These are phyloP conservation scores for Champsocephalus esox DNA, from an alignment of 2,797 vertebrate genomes.

Conservation along the genomic window DNA sequence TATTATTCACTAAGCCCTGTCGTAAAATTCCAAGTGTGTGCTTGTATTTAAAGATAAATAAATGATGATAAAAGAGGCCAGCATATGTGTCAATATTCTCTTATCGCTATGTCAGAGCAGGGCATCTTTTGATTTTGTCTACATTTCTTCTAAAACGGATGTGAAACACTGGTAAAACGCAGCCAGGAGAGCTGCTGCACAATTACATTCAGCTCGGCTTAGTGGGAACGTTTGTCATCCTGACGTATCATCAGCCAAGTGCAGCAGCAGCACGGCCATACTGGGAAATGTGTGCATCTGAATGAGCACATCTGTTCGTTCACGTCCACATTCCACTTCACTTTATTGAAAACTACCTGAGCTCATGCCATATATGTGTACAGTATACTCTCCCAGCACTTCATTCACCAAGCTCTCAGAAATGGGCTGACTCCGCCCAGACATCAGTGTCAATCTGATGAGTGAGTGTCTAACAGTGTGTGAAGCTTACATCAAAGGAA, in stretches of 20 bases:
- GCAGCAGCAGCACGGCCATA: conserved; percentile 18
- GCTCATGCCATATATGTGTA: conserved; percentile 12
- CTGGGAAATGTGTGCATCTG: conserved; percentile 19
- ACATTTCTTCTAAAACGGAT: conserved; percentile 36
- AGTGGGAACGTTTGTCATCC: conserved; percentile 61
- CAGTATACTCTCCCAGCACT: conserved; percentile 31
- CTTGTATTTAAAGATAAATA: conserved; percentile 10
- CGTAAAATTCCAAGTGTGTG: conserved; percentile 14
- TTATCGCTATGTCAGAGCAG: conserved; percentile 13
- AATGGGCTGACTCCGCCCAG: conserved; percentile 59
- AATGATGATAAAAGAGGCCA: conserved; percentile 27
- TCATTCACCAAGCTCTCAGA: conserved; percentile 49
- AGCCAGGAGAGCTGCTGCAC: conserved; percentile 34
- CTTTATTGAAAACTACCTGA: conserved; percentile 53
- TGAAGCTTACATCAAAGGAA: conserved; percentile 77
- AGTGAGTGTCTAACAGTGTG: conserved; percentile 72
- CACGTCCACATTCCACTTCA: conserved; percentile 27
- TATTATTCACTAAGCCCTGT: conserved; percentile 20
- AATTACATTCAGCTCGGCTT: conserved; percentile 53
- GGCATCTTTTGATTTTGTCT: conserved; percentile 40
- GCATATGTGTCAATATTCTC: conserved; percentile 30
- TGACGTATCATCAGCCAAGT: conserved; percentile 62
- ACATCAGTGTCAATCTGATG: conserved; percentile 70
- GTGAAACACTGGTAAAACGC: conserved; percentile 51
- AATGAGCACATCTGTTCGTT: conserved; percentile 59